Evolutionary conservation across 2,797 vertebrate genomes (phyloP), one percentile per base, ranked within the genome.

Genomic region (Masticophis lateralis): DNA sequence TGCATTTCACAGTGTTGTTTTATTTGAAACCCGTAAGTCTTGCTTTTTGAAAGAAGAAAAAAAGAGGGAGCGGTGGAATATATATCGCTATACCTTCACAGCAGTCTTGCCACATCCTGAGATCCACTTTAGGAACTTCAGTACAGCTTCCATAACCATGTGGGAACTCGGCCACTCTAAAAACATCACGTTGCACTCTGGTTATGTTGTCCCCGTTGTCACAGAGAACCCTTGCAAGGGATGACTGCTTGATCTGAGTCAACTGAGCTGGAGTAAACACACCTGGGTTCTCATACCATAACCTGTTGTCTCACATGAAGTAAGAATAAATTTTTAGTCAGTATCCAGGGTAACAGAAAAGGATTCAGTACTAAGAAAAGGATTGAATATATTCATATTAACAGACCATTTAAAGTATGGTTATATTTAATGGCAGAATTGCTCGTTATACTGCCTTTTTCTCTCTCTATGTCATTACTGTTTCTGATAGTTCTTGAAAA

Each of bases 31-130:
- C 56, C 9, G 13, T 57, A 28, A 16, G 56, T 10, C 2, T 4
- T n/a, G 25, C 14, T 2, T 53, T 53, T n/a, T 14, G 8, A 32
- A 25, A 87, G 51, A 37, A 25, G n/a, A 12, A 4, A 18, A 14
- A 69, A 16, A 69, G 22, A 2, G 3, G 22, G 7, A 32, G 18
- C 5, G 4, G 56, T 32, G 25, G 28, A 20, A 27, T 53, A 51
- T 11, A 1, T 74, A 28, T 51, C 5, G 11, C 5, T 25, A 92
- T 86, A 99, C 99, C 99, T 98, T 99, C 99, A 87, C 99, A 99
- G 97, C 99, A 99, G 98, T 99, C 99, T 96, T 99, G 99, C 99
- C 99, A 99, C 98, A 99, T 98, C 13, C 99, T 98, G 90, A 99
- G 98, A 97, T 99, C 99, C 51, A 99, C 97, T 87, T 98, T 98